These are phyloP conservation scores for Hirtodrosophila confusa DNA, from an alignment of 2,888 invertebrate genomes.

Conservation along the genomic window DNA sequence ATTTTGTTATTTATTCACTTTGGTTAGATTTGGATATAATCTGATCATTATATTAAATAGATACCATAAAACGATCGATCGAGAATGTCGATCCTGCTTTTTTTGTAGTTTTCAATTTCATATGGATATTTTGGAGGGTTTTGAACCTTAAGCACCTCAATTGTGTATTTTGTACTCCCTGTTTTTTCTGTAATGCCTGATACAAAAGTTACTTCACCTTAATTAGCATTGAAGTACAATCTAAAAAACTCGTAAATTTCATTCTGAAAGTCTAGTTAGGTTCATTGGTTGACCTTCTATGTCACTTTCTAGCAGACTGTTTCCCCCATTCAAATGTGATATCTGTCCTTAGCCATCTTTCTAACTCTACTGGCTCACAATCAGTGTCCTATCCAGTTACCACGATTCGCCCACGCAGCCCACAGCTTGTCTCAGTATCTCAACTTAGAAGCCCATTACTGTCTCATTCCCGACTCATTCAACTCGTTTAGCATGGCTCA, in stretches of 20 bases:
- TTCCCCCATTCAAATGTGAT: slow-evolving; percentile 17
- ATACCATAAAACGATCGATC: too few relatives aligned
- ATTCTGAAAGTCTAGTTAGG: slow-evolving; percentile 12
- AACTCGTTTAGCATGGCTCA: slow-evolving; percentile 73
- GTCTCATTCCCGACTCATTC: slow-evolving; percentile 82
- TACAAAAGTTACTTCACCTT: not conserved
- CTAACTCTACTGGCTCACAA: slow-evolving; percentile 33
- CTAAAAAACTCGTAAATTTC: slow-evolving; percentile 15
- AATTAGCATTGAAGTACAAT: slow-evolving; percentile 5
- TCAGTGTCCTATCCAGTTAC: slow-evolving; percentile 66
- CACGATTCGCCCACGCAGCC: slow-evolving; percentile 64
- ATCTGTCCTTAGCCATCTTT: slow-evolving; percentile 33
- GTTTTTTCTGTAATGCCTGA: too few relatives aligned
- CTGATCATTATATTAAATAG: too few relatives aligned
- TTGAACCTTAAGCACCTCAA: too few relatives aligned
- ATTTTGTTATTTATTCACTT: too few relatives aligned
- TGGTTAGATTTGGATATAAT: too few relatives aligned
- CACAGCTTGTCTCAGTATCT: slow-evolving; percentile 64
- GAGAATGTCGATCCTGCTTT: too few relatives aligned
- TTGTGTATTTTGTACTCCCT: too few relatives aligned
- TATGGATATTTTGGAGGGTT: too few relatives aligned
- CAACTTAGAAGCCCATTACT: slow-evolving; percentile 81
- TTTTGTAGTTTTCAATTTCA: too few relatives aligned
- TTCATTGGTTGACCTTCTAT: slow-evolving; percentile 25
- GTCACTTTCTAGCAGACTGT: slow-evolving; percentile 45